Base-by-base conservation (phyloP, 2,888 invertebrate species). In the Chaetoderma sp. region DNA sequence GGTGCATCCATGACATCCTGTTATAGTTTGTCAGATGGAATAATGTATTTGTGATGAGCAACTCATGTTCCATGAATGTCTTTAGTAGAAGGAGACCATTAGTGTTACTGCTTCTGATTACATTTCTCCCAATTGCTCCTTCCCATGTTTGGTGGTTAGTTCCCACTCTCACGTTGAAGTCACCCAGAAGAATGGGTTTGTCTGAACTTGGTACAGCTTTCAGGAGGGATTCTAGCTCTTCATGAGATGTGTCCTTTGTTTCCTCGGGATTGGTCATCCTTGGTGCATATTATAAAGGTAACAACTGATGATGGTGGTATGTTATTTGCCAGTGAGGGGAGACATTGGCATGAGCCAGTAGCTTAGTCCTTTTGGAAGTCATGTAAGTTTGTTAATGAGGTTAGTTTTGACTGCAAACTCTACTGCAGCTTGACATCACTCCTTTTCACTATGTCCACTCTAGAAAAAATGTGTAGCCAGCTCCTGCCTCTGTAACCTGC, bases 151-250 rank as follows among this genome's bases (percentile, higher is more conserved):
- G 4, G 45, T 61, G 16, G 36, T 65, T 49, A 25, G 33, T 42
- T 6, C 60, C 64, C n/a, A 65, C 65, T 32, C 57, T 42, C n/a
- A 65, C 58, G 44, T 57, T 61, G 39, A 67, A 64, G 39, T 59
- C 58, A 27, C 58, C 57, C 2, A 58, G 30, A n/a, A 62, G 4
- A 16, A 64, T 33, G 30, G 56, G 45, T 42, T 60, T 64, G 36
- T 64, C n/a, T n/a, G n/a, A n/a, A n/a, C n/a, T n/a, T n/a, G n/a
- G n/a, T n/a, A n/a, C n/a, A n/a, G n/a, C n/a, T n/a, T n/a, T n/a
- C n/a, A n/a, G n/a, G n/a, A n/a, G n/a, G n/a, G n/a, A n/a, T n/a
- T n/a, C n/a, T n/a, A n/a, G n/a, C n/a, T n/a, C n/a, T n/a, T n/a
- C n/a, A n/a, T n/a, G n/a, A n/a, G n/a, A n/a, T n/a, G n/a, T n/a